Conservation (phyloP, 2,797 vertebrate genomes). For the Lycodopsis pacificus region DNA sequence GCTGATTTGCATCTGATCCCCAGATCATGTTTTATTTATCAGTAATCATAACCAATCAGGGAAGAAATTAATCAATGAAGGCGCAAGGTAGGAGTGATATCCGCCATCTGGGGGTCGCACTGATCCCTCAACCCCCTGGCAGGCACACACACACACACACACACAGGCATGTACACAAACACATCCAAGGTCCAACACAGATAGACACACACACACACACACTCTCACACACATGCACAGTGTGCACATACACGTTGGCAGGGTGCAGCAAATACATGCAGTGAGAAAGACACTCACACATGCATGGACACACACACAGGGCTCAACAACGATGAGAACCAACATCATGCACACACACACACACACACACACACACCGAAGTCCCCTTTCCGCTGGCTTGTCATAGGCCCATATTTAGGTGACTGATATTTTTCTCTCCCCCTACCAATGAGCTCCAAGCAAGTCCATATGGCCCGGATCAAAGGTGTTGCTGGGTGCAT, state of each 20-base stretch:
- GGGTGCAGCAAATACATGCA: slow-evolving; percentile 49
- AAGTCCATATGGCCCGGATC: slow-evolving; percentile 99
- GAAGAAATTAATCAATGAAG: slow-evolving; percentile 92
- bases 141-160: slow-evolving; percentile 21
- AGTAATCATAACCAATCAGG: slow-evolving; percentile 92
- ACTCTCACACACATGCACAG: not conserved
- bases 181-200: slow-evolving; percentile 48
- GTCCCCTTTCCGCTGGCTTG: slow-evolving; percentile 81
- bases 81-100: slow-evolving; percentile 85
- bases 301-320: slow-evolving; percentile 30
- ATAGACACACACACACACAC: slow-evolving; percentile 20
- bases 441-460: slow-evolving; percentile 89
- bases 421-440: slow-evolving; percentile 85
- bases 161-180: not conserved
- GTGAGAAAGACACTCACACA: slow-evolving; percentile 63
- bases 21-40: slow-evolving; percentile 92
- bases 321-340: slow-evolving; percentile 25
- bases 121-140: slow-evolving; percentile 72
- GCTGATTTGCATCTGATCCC: slow-evolving; percentile 88
- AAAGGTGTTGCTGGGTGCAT: slow-evolving; percentile 99
- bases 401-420: slow-evolving; percentile 88
- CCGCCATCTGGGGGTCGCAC: slow-evolving; percentile 91
- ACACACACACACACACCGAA: slow-evolving; percentile 40
- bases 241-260: slow-evolving; percentile 24
- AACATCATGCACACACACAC: slow-evolving; percentile 18